phyloP scores from a whole-genome alignment of 2,888 invertebrate species.

The Dichetophora obliterata region DNA sequence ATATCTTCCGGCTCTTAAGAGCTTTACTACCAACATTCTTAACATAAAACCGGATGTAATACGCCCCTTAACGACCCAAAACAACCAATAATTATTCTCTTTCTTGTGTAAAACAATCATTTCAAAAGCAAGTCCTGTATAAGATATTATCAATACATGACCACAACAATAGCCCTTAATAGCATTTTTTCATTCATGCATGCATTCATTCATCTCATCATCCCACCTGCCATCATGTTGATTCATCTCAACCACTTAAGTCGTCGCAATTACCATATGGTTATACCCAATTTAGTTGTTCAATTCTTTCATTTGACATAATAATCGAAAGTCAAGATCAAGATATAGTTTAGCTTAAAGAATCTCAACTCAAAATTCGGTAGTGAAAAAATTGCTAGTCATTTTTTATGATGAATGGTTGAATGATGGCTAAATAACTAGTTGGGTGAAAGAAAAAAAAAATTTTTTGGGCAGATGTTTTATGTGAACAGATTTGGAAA shows the following conservation, averaged over 20 bases:
- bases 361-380: background rate
- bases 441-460: too few species aligned
- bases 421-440: too few species aligned
- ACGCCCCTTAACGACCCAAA: background rate
- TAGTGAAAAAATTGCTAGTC: constrained; percentile 31
- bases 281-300: constrained; percentile 63
- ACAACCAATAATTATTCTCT: background rate
- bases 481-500: too few species aligned
- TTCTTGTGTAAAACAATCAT: background rate
- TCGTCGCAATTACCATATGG: constrained; percentile 60
- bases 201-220: background rate
- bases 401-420: background rate
- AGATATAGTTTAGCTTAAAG: background rate
- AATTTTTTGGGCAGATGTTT: too few species aligned
- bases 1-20: background rate
- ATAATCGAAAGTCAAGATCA: too few species aligned
- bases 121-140: constrained; percentile 52
- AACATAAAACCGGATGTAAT: background rate
- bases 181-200: constrained; percentile 53
- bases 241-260: constrained; percentile 50
- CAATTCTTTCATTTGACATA: constrained; percentile 52
- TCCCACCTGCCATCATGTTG: constrained; percentile 54
- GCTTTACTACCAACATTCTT: background rate
- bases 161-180: constrained; percentile 16
- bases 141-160: constrained; percentile 63